These are phyloP conservation scores for Cephus spinipes DNA, from an alignment of 2,888 invertebrate species.

Conservation along the genomic window DNA sequence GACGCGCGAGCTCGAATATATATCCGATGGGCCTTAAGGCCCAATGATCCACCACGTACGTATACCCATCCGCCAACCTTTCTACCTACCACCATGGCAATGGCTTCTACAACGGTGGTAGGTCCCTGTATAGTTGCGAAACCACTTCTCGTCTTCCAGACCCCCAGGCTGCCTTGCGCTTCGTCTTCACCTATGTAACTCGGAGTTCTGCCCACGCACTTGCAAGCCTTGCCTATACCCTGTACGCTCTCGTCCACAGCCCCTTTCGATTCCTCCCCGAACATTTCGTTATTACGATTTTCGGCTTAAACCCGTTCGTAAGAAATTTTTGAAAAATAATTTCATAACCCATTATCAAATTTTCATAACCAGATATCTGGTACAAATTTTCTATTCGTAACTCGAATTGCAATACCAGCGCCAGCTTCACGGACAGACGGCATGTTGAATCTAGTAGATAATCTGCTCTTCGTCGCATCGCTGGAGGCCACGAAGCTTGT, in stretches of 20 bases:
- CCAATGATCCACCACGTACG: constrained; percentile 17
- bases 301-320: not conserved
- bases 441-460: constrained; percentile 42
- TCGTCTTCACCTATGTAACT: constrained; percentile 17
- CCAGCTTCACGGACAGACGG: constrained; percentile 35
- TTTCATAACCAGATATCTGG: not conserved
- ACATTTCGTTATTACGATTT: constrained; percentile 19
- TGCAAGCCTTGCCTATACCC: constrained; percentile 35
- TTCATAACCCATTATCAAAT: too few relatives aligned
- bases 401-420: constrained; percentile 48
- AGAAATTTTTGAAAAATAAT: too few relatives aligned
- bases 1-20: constrained; percentile 41
- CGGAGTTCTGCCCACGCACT: constrained; percentile 54
- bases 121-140: constrained; percentile 40
- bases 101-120: constrained; percentile 46
- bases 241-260: not conserved
- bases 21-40: constrained; percentile 24
- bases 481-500: constrained; percentile 37
- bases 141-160: constrained; percentile 56
- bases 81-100: constrained; percentile 19
- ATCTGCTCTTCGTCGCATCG: constrained; percentile 35
- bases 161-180: constrained; percentile 38
- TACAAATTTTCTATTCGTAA: constrained; percentile 22
- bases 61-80: constrained; percentile 11
- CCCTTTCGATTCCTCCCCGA: constrained; percentile 20